These are phyloP conservation scores for Magallana ariakensis DNA, from an alignment of 1,140 invertebrate genomes.

Conservation along the genomic window DNA sequence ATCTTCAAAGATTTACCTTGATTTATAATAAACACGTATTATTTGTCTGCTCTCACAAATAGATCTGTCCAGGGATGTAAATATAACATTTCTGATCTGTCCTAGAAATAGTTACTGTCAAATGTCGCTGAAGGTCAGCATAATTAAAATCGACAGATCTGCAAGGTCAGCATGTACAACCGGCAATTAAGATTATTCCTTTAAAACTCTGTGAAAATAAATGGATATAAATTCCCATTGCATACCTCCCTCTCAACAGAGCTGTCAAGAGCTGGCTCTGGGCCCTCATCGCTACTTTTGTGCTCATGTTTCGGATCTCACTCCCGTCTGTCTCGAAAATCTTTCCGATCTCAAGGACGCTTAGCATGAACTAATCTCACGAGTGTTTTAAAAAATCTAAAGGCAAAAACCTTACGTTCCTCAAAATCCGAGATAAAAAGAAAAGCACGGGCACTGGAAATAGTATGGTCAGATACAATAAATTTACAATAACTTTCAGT, in stretches of 20 bases:
- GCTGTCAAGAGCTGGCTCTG: background rate
- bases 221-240: too few relatives aligned
- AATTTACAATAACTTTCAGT: too few relatives aligned
- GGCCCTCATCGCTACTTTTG: background rate
- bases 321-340: background rate
- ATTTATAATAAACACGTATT: too few relatives aligned
- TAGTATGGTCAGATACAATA: too few relatives aligned
- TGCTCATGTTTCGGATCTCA: background rate
- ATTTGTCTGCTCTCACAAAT: too few relatives aligned
- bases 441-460: background rate
- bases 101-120: too few relatives aligned
- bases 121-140: conserved; percentile 9
- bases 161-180: conserved; percentile 1
- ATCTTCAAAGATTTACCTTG: too few relatives aligned
- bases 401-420: background rate
- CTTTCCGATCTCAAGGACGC: background rate
- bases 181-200: background rate
- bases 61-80: too few relatives aligned
- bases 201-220: background rate
- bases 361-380: background rate
- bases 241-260: background rate
- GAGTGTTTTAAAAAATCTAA: background rate
- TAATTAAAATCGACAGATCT: background rate
- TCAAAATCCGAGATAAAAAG: background rate
- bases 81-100: too few relatives aligned